Conservation (phyloP, 92 coral and sea anemone genomes). For the Zoanthus sansibaricus region DNA sequence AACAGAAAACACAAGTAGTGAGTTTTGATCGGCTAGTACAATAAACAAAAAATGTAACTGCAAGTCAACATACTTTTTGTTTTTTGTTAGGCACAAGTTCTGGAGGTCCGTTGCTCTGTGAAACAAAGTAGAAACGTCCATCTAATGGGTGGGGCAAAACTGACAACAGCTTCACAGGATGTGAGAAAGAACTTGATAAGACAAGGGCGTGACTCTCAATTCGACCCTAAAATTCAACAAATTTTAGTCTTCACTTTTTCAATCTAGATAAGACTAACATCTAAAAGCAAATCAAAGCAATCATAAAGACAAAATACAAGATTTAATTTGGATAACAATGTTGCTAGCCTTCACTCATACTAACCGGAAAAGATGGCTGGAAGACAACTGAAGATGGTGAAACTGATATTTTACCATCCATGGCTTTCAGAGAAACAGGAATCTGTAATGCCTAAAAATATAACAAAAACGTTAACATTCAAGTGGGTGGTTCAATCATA, state of each 20-base stretch:
- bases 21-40: background rate
- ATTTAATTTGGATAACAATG: background rate
- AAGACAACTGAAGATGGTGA: constrained; percentile 78
- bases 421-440: constrained; percentile 80
- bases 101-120: constrained; percentile 55
- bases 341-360: background rate
- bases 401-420: constrained; percentile 89
- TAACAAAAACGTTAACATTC: background rate
- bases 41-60: background rate
- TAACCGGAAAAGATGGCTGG: constrained; percentile 91
- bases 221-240: constrained; percentile 75
- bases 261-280: background rate
- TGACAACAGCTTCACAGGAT: constrained; percentile 79
- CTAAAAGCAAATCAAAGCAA: background rate
- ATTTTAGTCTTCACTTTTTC: background rate
- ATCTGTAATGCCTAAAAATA: constrained; percentile 75
- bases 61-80: constrained; percentile 61
- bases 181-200: constrained; percentile 83
- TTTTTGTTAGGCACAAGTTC: constrained; percentile 67
- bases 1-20: background rate
- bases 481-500: background rate
- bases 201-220: constrained; percentile 71
- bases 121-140: constrained; percentile 73
- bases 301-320: background rate
- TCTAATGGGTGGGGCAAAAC: constrained; percentile 74